A percentile compares a stretch with the other conserved stretches of the same genome.
Conservation (phyloP, 2,113 vertebrate species). For the Psephotus haematonotus region DNA sequence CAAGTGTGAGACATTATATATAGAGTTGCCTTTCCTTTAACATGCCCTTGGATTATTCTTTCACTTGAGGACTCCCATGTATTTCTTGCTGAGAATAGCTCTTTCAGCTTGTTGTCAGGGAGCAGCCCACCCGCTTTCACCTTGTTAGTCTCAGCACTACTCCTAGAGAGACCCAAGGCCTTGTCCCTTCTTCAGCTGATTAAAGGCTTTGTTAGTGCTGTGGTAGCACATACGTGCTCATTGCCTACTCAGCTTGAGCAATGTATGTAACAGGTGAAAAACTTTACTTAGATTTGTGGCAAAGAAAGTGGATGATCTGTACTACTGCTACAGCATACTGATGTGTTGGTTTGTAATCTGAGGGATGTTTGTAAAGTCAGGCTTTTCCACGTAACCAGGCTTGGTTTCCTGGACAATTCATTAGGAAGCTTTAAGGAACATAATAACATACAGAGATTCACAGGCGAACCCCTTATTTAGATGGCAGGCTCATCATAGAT, state of each 20-base stretch:
- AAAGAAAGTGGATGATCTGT: background rate
- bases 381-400: background rate
- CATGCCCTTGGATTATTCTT: constrained; percentile 12
- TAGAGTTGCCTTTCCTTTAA: background rate
- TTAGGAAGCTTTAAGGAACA: background rate
- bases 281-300: background rate
- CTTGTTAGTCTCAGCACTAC: background rate
- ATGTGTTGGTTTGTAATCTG: background rate
- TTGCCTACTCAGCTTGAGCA: background rate
- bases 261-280: background rate
- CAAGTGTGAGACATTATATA: background rate
- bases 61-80: background rate
- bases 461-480: background rate
- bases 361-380: background rate
- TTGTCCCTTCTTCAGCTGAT: background rate
- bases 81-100: background rate
- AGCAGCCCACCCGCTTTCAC: background rate
- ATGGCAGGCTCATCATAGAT: background rate
- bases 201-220: background rate
- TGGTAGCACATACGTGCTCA: background rate
- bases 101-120: background rate
- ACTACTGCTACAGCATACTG: background rate
- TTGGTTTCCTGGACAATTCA: background rate
- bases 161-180: background rate
- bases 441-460: background rate